Base-by-base conservation (phyloP, 2,113 vertebrate genomes). In the Ivindomyrus marchei region DNA sequence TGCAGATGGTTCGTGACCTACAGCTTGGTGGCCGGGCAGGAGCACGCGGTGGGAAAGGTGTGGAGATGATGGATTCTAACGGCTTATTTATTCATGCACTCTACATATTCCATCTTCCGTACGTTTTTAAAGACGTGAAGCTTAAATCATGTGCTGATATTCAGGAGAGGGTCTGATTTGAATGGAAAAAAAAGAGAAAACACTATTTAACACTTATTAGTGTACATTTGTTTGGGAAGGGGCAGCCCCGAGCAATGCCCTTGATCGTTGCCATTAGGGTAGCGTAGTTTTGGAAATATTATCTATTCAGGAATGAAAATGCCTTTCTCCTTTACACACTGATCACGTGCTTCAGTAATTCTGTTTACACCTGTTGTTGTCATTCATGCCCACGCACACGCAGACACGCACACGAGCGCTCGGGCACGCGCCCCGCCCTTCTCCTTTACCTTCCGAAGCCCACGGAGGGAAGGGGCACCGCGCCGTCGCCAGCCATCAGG, bases 361-460 rank as follows among this genome's bases (percentile, higher is more conserved):
- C 31, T 53, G n/a, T 87, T 87, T 53, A 56, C 85, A 53, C 85
- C 47, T 87, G 85, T 87, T 87, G 85, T 47, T 39, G 31, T 87
- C 50, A 87, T 36, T 87, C 3, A 66, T 27, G 42, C 56, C 56
- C 21, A 46, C 27, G 56, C 31, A 24, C 1, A 17, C 39, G 2
- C 53, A 88, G 36, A 39, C 36, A 39, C 36, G 36, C 2, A 9
- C 47, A 11, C n/a, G 15, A 19, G 39, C 53, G 10, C 27, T 13
- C 7, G 46, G 21, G 4, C 13, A 19, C 46, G 0, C 46, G 46
- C 19, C 21, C 49, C 31, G 46, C 6, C 10, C 49, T 56, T 87
- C 15, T 31, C n/a, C 11, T 0, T 19, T 39, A 52, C 31, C 24
- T 36, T n/a, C 27, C 85, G 13, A 1, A 17, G 10, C n/a, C 47